Base-by-base conservation (phyloP, 1,140 invertebrate genomes). In the Cotesia vestalis region DNA sequence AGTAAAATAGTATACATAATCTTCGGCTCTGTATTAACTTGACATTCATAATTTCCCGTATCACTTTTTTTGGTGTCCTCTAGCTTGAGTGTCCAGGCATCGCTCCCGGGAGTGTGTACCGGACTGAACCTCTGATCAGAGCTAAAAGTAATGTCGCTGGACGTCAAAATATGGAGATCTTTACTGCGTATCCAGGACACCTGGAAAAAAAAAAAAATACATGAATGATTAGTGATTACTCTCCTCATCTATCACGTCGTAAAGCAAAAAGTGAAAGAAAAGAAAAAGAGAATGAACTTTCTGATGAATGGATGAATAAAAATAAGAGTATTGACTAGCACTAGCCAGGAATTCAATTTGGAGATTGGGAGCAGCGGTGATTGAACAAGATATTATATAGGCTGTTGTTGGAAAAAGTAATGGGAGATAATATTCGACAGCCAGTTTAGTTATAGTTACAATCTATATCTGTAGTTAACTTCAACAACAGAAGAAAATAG, bases 21-120 rank as follows among this genome's bases (percentile, higher is more conserved):
- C 83, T 93, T 94, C n/a, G 92, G 92, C 77, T 94, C 92, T 1
- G 92, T 93, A 81, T 93, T 94, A 78, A 94, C 90, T 83, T 94
- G 93, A 78, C 93, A 94, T 87, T 94, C 92, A 86, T 94, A 94
- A 53, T 89, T 87, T 40, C 93, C 93, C 11, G 90, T 86, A 83
- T 95, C 94, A 6, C 88, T 81, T 74, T 87, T 82, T 67, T 89
- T 89, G 6, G 90, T 89, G n/a, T 89, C 89, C 66, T 89, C 88
- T 66, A 95, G 91, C 76, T 90, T 88, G 55, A 96, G 88, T 20
- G 91, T 91, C 91, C 91, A 93, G 53, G 89, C 88, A 73, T 89
- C 88, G 53, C 88, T 86, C 46, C 88, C 87, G 6, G 86, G 83
- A 17, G 87, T 83, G 74, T 90, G 88, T 35, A 90, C 85, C 0